These are phyloP conservation scores for Sciurus niger DNA, from an alignment of 2,113 vertebrate genomes.

Conservation along the genomic window DNA sequence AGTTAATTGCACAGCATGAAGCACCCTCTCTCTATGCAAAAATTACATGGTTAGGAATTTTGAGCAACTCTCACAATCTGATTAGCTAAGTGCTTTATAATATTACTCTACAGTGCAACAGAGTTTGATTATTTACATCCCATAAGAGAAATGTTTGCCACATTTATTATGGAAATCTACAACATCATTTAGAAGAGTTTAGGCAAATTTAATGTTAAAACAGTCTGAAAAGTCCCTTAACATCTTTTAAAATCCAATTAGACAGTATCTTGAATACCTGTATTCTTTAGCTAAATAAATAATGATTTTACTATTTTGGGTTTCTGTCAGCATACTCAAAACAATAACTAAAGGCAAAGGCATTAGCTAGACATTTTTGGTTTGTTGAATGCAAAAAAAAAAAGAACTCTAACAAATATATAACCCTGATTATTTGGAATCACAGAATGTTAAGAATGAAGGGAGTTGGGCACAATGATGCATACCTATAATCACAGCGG, in stretches of 20 bases:
- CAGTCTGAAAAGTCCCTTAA: constrained; percentile 78
- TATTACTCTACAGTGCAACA: constrained; percentile 81
- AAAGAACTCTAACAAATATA: constrained; percentile 6
- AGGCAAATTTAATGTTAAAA: constrained; percentile 79
- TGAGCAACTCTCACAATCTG: constrained; percentile 82
- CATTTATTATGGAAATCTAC: constrained; percentile 82
- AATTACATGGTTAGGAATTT: constrained; percentile 84
- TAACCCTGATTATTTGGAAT: constrained; percentile 36
- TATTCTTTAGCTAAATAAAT: constrained; percentile 76
- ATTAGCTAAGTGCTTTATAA: constrained; percentile 85
- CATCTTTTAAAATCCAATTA: constrained; percentile 81
- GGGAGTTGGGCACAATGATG: too few relatives aligned
- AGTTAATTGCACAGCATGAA: constrained; percentile 84
- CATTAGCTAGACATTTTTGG: neutral
- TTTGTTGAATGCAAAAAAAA: neutral
- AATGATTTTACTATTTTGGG: constrained; percentile 59
- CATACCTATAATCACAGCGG: too few relatives aligned
- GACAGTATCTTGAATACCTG: constrained; percentile 69
- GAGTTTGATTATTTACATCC: constrained; percentile 85
- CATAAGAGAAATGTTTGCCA: constrained; percentile 80
- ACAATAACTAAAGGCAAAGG: constrained; percentile 47
- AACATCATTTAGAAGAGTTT: constrained; percentile 81
- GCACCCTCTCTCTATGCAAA: constrained; percentile 74
- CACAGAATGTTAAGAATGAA: neutral
- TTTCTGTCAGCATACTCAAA: constrained; percentile 41